Evolutionary conservation across 2,113 vertebrate genomes (phyloP), one percentile per base, ranked within the genome.

Genomic region (Aspidoscelis tigris): DNA sequence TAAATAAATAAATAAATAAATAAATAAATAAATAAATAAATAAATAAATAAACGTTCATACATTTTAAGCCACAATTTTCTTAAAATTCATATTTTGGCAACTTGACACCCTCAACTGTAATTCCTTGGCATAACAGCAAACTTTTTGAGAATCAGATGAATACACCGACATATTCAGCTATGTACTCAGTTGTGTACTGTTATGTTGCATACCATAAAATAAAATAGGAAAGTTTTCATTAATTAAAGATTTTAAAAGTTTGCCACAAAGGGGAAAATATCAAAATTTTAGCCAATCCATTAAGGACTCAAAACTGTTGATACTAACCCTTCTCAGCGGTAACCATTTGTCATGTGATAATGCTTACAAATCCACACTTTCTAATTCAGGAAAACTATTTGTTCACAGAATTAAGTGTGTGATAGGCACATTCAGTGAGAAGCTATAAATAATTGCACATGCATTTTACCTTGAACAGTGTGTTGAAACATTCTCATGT

Each of bases 341-440:
- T 83, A 4, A 47, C 53, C 53, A 22, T n/a, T 64, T 84, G 61
- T 70, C 81, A 89, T 87, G 84, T 81, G 86, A 61, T 81, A 93
- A 72, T 84, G 90, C 89, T 95, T 93, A 81, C 82, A 91, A 93
- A 91, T 82, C 89, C n/a, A 76, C 55, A 82, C 76, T 88, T 95
- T 76, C 88, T 90, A 86, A 50, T 18, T 53, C 58, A 74, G 81
- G 86, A 41, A 87, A 87, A 91, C 77, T 88, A 92, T 90, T 92
- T 93, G 72, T 91, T 94, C 88, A 86, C 84, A 92, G 44, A 89
- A 88, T 90, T 88, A 87, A 91, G 87, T 43, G 73, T 91, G 66
- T 85, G 80, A 85, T 69, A 82, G 85, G 78, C 91, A 70, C 74
- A 86, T 77, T 85, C 89, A n/a, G 39, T 33, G 88, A 78, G 43